Evolutionary conservation across 1,140 invertebrate genomes (phyloP).

Genomic region (Oppia nitens): DNA sequence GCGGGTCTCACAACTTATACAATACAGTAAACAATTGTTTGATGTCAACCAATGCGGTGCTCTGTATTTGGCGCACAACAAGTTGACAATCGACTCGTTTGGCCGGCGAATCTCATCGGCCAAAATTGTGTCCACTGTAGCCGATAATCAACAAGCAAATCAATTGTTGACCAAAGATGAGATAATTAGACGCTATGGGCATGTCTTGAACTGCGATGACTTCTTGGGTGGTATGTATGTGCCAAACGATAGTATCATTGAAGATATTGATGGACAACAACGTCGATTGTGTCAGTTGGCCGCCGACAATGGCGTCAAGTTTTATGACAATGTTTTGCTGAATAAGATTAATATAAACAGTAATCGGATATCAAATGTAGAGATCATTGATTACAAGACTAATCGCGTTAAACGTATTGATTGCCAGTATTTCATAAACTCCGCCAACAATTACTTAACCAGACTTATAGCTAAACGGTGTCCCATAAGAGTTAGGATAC

Average conservation of each 20-base stretch:
- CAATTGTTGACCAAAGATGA: not conserved
- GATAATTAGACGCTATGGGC: constrained; percentile 5
- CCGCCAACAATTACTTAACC: constrained; percentile 36
- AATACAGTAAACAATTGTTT: constrained; percentile 4
- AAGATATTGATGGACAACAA: constrained; percentile 4
- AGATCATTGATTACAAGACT: constrained; percentile 8
- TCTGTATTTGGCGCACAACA: constrained; percentile 8
- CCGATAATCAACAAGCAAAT: not conserved
- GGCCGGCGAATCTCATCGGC: constrained; percentile 5
- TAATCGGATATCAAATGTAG: constrained; percentile 3
- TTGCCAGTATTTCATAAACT: constrained; percentile 42
- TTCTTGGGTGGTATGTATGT: constrained; percentile 11
- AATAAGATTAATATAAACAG: constrained; percentile 5
- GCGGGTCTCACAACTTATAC: constrained; percentile 2
- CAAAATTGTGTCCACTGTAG: constrained; percentile 8
- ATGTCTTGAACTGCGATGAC: not conserved
- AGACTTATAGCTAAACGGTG: constrained; percentile 31
- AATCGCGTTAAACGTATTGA: not conserved
- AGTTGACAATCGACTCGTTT: constrained; percentile 10
- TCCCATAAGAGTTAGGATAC: constrained; percentile 31
- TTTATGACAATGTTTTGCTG: constrained; percentile 6
- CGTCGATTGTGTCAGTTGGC: not conserved
- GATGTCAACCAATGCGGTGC: constrained; percentile 6
- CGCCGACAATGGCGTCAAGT: constrained; percentile 1
- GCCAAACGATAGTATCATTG: constrained; percentile 6